Conservation (phyloP, 53 echinoderm and acorn worm genomes). For the Echinarachnius parma region DNA sequence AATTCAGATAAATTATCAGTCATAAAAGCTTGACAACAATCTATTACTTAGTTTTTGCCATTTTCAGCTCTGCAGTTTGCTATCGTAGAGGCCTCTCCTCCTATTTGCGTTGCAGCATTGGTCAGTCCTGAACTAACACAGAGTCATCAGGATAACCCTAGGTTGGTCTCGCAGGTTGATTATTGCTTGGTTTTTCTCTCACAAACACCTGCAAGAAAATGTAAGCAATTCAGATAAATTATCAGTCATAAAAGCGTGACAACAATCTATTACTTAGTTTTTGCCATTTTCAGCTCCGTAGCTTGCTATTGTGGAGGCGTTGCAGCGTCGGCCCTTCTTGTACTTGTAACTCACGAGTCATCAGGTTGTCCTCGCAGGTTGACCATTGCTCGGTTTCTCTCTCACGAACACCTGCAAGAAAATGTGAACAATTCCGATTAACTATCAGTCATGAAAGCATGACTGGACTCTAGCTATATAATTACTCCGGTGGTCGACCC, state of each 20-base stretch:
- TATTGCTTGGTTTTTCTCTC: constrained; percentile 51
- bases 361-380: constrained; percentile 17
- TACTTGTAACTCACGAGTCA: neutral
- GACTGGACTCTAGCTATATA: too few species aligned
- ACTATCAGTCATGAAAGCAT: too few species aligned
- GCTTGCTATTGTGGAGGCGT: constrained; percentile 63
- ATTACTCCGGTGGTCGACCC: too few species aligned
- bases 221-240: too few species aligned
- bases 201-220: constrained; percentile 70
- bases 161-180: constrained; percentile 14
- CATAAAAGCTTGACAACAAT: too few species aligned
- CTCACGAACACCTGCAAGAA: constrained; percentile 73
- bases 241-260: too few species aligned
- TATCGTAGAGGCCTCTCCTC: constrained; percentile 57
- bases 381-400: constrained; percentile 40
- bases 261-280: too few species aligned
- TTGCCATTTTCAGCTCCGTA: constrained; percentile 68
- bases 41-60: too few species aligned
- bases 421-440: too few species aligned
- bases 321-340: constrained; percentile 56
- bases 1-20: too few species aligned
- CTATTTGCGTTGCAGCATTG: constrained; percentile 53
- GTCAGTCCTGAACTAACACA: constrained; percentile 13
- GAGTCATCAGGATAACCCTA: constrained; percentile 4
- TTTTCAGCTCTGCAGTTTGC: constrained; percentile 72